Evolutionary conservation across 1,140 invertebrate species (phyloP).

Genomic region (Prorops nasuta): DNA sequence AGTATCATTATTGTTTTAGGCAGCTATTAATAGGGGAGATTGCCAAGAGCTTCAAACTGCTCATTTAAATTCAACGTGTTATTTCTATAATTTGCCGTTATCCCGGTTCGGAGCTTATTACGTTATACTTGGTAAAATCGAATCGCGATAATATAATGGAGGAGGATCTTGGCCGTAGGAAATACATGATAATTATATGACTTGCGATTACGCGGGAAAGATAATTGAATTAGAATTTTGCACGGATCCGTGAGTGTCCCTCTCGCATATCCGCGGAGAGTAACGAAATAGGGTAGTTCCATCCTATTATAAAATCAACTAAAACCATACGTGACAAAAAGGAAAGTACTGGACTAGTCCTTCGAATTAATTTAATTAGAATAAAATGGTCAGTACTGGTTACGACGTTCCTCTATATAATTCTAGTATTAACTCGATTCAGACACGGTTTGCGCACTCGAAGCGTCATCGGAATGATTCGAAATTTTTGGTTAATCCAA

Average conservation of each 20-base stretch:
- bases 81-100: too few relatives aligned
- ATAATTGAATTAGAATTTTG: conserved; percentile 45
- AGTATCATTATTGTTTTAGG: too few relatives aligned
- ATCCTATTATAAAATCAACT: conserved; percentile 43
- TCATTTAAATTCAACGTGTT: too few relatives aligned
- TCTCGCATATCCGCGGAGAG: conserved; percentile 24
- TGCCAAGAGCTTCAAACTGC: too few relatives aligned
- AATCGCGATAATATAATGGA: too few relatives aligned
- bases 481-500: too few relatives aligned
- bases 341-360: conserved; percentile 18
- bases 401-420: conserved; percentile 9
- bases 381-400: conserved; percentile 23
- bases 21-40: too few relatives aligned
- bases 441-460: too few relatives aligned
- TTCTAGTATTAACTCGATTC: too few relatives aligned
- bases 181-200: conserved; percentile 35
- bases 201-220: conserved; percentile 34
- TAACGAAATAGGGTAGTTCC: conserved; percentile 28
- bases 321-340: conserved; percentile 42
- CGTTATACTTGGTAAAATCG: too few relatives aligned
- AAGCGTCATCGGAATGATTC: too few relatives aligned
- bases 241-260: conserved; percentile 24
- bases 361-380: conserved; percentile 33
- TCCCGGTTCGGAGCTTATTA: too few relatives aligned
- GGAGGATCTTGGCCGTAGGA: conserved; percentile 8